Percentiles rank a stretch among this genome's conserved stretches.
Evolutionary conservation across 2,888 invertebrate genomes (phyloP).

Genomic region (Blomia tropicalis): DNA sequence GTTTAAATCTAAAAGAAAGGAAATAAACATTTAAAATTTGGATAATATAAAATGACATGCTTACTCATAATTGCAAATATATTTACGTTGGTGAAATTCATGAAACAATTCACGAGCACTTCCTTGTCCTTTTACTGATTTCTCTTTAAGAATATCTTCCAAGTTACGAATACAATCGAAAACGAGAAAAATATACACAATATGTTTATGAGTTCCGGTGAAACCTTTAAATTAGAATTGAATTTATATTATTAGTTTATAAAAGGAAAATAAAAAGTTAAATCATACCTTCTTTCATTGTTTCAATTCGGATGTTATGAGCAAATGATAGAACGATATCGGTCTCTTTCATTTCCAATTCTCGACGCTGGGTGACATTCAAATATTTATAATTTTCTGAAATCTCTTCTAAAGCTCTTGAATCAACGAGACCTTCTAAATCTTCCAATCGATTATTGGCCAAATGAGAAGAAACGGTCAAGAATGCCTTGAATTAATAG

Average conservation of each 20-base stretch:
- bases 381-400: neutral
- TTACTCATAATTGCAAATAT: constrained; percentile 22
- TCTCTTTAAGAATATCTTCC: neutral
- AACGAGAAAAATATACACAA: constrained; percentile 15
- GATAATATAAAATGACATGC: neutral
- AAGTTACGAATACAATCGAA: constrained; percentile 6
- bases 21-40: neutral
- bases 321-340: constrained; percentile 18
- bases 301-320: constrained; percentile 11
- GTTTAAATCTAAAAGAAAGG: constrained; percentile 47
- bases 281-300: constrained; percentile 16
- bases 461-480: constrained; percentile 10
- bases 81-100: constrained; percentile 5
- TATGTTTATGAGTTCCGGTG: neutral
- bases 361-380: neutral
- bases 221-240: neutral
- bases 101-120: constrained; percentile 5
- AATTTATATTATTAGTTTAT: neutral
- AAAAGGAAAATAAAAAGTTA: neutral
- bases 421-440: constrained; percentile 13
- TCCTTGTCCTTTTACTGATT: neutral
- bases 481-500: constrained; percentile 12
- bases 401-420: constrained; percentile 17
- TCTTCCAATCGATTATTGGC: constrained; percentile 15
- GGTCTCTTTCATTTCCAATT: neutral